Evolutionary conservation across 2,113 vertebrate genomes (phyloP), one percentile per base, ranked within the genome.

Genomic region (Bettongia penicillata): DNA sequence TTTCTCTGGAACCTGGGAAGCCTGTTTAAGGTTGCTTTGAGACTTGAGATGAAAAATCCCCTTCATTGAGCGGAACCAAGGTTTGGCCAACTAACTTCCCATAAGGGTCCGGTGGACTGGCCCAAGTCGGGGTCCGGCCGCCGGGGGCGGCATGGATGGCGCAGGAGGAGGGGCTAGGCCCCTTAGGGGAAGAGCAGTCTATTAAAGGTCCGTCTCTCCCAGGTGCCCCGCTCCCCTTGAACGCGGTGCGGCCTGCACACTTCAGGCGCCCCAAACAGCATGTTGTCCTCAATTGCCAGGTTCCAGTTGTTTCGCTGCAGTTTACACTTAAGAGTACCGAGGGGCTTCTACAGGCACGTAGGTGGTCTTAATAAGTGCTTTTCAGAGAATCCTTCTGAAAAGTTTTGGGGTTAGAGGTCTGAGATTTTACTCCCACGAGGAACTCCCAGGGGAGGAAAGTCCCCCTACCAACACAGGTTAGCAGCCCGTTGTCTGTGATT

Each of bases 301-400:
- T 14, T 68, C 61, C 14, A 8, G 25, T 26, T 68, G 61, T n/a
- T 68, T 37, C 4, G 37, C 61, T n/a, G 37, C 12, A 37, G 31
- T 37, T 37, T 1, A 0, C n/a, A 31, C 37, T n/a, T 11, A 14
- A 4, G 31, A 5, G 26, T 6, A 2, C 31, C 1, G 14, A 10
- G 61, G 14, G 61, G 61, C 61, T 68, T 68, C 61, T 68, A 4
- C 37, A 37, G 3, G 10, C 61, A 77, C 61, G 9, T 9, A 16
- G 61, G 61, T 0, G 11, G 12, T 26, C 28, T 61, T 28, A 61
- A 10, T 10, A 31, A 61, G 3, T 68, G 31, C 57, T 0, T 84
- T n/a, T 43, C n/a, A 8, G n/a, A 84, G 68, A 19, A 16, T n/a
- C 37, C 37, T n/a, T 77, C 37, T n/a, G 37, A n/a, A 37, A 16